A percentile compares a stretch with the other conserved stretches of the same genome.
These are phyloP conservation scores for Dioctria linearis DNA, from an alignment of 2,888 invertebrate genomes.

Conservation along the genomic window DNA sequence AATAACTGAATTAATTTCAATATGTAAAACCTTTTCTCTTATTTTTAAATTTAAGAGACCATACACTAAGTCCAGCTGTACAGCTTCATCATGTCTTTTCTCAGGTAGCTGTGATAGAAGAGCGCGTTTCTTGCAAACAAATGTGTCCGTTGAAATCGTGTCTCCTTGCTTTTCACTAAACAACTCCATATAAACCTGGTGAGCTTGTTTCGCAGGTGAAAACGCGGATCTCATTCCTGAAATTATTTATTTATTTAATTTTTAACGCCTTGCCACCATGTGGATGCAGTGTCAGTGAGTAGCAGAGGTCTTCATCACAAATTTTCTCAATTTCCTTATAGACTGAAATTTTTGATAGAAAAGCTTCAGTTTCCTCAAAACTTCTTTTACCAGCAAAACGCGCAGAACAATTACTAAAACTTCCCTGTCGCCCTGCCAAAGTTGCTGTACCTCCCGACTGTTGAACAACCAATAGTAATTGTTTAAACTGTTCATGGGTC, in stretches of 20 bases:
- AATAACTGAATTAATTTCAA: too few relatives aligned
- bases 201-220: not conserved
- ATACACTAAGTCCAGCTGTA: not conserved
- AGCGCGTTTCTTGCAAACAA: not conserved
- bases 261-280: not conserved
- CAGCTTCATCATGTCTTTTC: not conserved
- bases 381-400: not conserved
- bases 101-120: not conserved
- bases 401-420: not conserved
- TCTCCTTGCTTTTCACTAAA: not conserved
- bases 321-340: not conserved
- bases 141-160: not conserved
- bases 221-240: not conserved
- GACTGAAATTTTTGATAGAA: not conserved
- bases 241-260: too few relatives aligned
- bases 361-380: not conserved
- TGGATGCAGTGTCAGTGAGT: not conserved
- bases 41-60: not conserved
- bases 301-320: not conserved
- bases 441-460: not conserved
- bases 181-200: not conserved
- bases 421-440: not conserved
- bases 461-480: not conserved
- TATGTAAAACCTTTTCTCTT: not conserved
- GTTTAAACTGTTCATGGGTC: not conserved